These are phyloP conservation scores for Phengaris alcon DNA, from an alignment of 2,888 invertebrate species.

Conservation along the genomic window DNA sequence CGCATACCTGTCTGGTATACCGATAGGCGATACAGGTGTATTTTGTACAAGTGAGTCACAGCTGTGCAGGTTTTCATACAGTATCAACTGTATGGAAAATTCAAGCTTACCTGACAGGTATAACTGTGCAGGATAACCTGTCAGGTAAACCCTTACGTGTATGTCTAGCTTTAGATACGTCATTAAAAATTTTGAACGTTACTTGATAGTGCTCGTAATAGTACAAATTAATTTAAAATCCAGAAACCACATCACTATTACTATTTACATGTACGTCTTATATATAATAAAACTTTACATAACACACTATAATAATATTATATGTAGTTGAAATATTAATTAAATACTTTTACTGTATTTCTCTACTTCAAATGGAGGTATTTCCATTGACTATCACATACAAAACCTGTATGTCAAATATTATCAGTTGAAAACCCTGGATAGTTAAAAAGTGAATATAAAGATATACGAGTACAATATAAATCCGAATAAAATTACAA, in stretches of 20 bases:
- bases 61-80: too few species aligned
- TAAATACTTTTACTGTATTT: neutral
- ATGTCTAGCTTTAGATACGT: too few species aligned
- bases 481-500: neutral
- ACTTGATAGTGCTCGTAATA: neutral
- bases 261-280: neutral
- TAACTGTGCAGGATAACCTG: too few species aligned
- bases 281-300: neutral
- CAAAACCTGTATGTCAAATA: slow-evolving; percentile 5
- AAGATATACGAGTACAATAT: slow-evolving; percentile 24
- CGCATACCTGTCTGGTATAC: too few species aligned
- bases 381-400: slow-evolving; percentile 17
- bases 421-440: slow-evolving; percentile 13
- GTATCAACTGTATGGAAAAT: too few species aligned
- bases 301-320: neutral
- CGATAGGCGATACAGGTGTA: too few species aligned
- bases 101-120: too few species aligned
- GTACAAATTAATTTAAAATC: neutral
- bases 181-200: neutral
- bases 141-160: too few species aligned
- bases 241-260: neutral
- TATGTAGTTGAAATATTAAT: neutral
- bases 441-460: slow-evolving; percentile 28
- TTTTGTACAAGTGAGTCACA: too few species aligned
- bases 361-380: neutral